A percentile compares a stretch with the other conserved stretches of the same genome.
phyloP scores from a whole-genome alignment of 2,797 vertebrate genomes.

The Rhabdomys pumilio region DNA sequence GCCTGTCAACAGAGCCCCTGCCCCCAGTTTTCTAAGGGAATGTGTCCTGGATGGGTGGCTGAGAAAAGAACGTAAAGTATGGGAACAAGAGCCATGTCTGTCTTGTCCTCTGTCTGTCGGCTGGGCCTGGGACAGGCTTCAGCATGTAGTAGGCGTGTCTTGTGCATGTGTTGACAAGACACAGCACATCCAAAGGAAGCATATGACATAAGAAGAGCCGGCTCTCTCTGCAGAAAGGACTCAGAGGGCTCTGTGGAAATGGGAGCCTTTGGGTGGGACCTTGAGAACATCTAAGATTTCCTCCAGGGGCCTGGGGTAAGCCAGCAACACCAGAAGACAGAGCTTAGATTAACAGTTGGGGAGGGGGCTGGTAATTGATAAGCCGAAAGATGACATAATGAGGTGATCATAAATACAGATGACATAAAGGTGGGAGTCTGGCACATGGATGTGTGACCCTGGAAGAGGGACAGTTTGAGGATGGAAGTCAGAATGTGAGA shows the following conservation, averaged over 20 bases:
- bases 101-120: background rate
- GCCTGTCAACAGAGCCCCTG: background rate
- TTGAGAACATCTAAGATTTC: background rate
- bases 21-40: background rate
- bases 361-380: background rate
- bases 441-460: background rate
- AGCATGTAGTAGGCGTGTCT: background rate
- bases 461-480: background rate
- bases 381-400: accelerated
- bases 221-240: background rate
- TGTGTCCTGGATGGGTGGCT: background rate
- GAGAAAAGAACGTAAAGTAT: background rate
- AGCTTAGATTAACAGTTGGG: background rate
- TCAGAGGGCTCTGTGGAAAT: background rate
- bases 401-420: no score
- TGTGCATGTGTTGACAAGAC: no score
- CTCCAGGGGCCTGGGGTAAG: background rate
- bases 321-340: background rate
- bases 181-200: accelerated
- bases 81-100: background rate
- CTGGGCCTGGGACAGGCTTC: background rate
- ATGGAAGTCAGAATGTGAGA: constrained; percentile 57
- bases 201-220: background rate
- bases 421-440: accelerated
- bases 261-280: background rate